A percentile compares a stretch with the other conserved stretches of the same genome.
Conservation (phyloP, 2,113 vertebrate genomes). For the Semicossyphus pulcher region DNA sequence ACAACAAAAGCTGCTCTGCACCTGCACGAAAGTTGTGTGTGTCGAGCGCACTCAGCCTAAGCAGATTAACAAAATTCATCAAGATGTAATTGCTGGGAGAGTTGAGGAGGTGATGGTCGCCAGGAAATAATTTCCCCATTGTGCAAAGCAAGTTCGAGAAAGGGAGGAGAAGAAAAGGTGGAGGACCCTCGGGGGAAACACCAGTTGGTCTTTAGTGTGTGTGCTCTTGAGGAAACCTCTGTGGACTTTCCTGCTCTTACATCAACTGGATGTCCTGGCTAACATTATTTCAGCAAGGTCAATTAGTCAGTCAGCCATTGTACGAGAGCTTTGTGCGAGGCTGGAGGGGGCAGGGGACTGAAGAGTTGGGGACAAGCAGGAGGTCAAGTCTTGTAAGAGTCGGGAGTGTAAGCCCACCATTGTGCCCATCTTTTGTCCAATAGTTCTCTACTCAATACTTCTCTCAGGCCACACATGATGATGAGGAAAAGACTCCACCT, state of each 20-base stretch:
- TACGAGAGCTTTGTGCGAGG: slow-evolving; percentile 55
- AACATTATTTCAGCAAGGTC: slow-evolving; percentile 72
- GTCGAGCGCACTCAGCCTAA: slow-evolving; percentile 58
- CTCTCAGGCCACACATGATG: slow-evolving; percentile 25
- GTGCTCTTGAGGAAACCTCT: slow-evolving; percentile 52
- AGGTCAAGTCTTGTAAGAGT: slow-evolving; percentile 25
- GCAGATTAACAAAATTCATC: slow-evolving; percentile 69
- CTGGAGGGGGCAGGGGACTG: slow-evolving; percentile 13
- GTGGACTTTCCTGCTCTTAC: slow-evolving; percentile 43
- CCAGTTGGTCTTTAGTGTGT: slow-evolving; percentile 47
- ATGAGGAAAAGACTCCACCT: background rate
- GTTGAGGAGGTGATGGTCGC: slow-evolving; percentile 37
- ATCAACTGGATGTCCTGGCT: slow-evolving; percentile 37
- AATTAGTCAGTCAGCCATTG: slow-evolving; percentile 72
- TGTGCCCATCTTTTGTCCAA: slow-evolving; percentile 36
- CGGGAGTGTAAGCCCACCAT: slow-evolving; percentile 25
- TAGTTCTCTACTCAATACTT: no score
- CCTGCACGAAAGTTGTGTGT: slow-evolving; percentile 48
- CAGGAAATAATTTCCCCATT: slow-evolving; percentile 65
- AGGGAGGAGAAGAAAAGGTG: slow-evolving; percentile 55
- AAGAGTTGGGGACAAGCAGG: slow-evolving; percentile 33
- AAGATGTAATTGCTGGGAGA: slow-evolving; percentile 64
- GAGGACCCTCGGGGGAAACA: slow-evolving; percentile 62
- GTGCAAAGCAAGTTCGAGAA: slow-evolving; percentile 43
- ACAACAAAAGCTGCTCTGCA: slow-evolving; percentile 71